Evolutionary conservation across 2,797 vertebrate species (phyloP), one percentile per base, ranked within the genome.

Genomic region (Pelobates cultripes): DNA sequence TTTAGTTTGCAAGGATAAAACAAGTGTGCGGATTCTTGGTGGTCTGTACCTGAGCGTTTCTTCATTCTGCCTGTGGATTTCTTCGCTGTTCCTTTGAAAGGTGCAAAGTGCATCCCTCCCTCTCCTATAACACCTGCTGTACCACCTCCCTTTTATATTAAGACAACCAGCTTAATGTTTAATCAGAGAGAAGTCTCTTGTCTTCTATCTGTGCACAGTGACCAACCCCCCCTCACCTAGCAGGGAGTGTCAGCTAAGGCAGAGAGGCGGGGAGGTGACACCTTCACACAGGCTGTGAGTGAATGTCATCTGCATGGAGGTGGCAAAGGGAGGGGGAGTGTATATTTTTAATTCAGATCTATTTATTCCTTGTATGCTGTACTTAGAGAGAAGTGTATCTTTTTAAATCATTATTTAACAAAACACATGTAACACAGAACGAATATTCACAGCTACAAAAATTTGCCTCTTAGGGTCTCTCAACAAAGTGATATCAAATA

Each of bases 91-190:
- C 77, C 42, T 75, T 66, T 66, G 72, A 17, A 71, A 67, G 72
- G 82, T 79, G 66, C 77, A 83, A 83, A 83, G 81, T 78, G 42
- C 75, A 78, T 69, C 53, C 47, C 28, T 28, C 17, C 41, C 64
- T 43, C 57, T n/a, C 43, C 17, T 71, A 43, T 78, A 71, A 72
- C 83, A 77, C 73, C 79, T 70, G 60, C 15, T 68, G 15, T 44
- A 47, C 61, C n/a, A n/a, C n/a, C n/a, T n/a, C n/a, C n/a, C 40
- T 72, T 45, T 72, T 67, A 44, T 60, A 78, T 69, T 61, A 80
- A 77, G 78, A 81, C 75, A 70, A 44, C 61, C 3, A 45, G 60
- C 41, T 80, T 82, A 83, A 83, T 83, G 73, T 79, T 83, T 73
- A 83, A 79, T 79, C 82, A 78, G 71, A 73, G 10, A 60, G 17